Evolutionary conservation across 2,113 vertebrate species (phyloP).

Genomic region (Oplegnathus fasciatus): DNA sequence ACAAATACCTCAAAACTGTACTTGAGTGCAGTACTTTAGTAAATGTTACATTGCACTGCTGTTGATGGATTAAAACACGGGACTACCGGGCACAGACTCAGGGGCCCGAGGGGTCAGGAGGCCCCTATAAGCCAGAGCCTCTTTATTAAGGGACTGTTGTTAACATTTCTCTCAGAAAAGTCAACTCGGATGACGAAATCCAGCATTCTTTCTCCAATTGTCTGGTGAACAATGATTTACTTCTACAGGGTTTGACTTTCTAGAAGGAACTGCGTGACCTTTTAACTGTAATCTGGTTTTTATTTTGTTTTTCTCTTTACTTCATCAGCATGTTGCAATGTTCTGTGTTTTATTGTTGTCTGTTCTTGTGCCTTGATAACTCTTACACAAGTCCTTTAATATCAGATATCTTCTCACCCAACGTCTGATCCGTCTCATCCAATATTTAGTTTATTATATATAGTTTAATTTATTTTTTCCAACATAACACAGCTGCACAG

Average conservation of each 20-base stretch:
- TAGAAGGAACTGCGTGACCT: neutral
- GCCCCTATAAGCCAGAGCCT: neutral
- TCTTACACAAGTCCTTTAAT: neutral
- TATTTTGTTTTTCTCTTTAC: neutral
- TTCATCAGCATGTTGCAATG: neutral
- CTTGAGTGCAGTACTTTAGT: too few relatives aligned
- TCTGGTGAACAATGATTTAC: neutral
- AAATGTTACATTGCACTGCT: neutral
- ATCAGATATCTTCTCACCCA: neutral
- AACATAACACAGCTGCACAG: neutral
- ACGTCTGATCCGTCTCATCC: too few relatives aligned
- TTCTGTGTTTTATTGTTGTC: neutral
- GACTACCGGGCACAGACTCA: neutral
- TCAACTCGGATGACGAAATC: neutral
- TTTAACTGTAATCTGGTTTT: neutral
- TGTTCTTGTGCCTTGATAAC: neutral
- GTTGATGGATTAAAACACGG: conserved; percentile 3
- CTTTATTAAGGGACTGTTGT: neutral
- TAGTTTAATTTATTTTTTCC: neutral
- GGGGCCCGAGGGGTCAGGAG: neutral
- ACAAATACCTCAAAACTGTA: neutral
- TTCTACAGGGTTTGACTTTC: too few relatives aligned
- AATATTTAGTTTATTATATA: too few relatives aligned
- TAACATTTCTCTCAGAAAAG: neutral
- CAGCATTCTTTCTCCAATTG: neutral